Percentiles rank a stretch among this genome's conserved stretches.
Evolutionary conservation across 1,140 invertebrate species (phyloP).

Genomic region (Zeugodacus cucurbitae): DNA sequence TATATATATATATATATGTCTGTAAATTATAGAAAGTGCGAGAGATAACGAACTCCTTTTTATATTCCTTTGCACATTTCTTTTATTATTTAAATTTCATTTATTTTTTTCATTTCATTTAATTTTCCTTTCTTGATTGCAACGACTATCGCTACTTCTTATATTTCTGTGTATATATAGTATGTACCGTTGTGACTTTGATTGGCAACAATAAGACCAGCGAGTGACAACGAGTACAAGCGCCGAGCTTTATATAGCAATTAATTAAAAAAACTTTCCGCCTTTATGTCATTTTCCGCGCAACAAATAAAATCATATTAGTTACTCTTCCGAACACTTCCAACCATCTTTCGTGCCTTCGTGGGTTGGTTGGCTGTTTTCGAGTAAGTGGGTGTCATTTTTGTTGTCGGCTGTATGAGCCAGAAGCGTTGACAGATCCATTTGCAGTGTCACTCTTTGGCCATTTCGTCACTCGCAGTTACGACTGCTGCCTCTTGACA

Average conservation of each 20-base stretch:
- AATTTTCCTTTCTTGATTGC: not conserved
- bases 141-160: not conserved
- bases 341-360: not conserved
- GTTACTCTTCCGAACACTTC: not conserved
- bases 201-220: not conserved
- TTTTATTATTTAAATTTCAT: not conserved
- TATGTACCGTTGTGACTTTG: not conserved
- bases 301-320: constrained; percentile 3
- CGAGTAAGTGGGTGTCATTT: not conserved
- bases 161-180: too few species aligned
- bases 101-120: not conserved
- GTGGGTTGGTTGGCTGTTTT: too few species aligned
- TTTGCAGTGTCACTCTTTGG: constrained; percentile 8
- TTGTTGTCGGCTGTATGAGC: not conserved
- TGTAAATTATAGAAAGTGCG: too few species aligned
- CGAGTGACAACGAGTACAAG: not conserved
- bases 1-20: too few species aligned
- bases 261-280: constrained; percentile 14
- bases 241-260: not conserved
- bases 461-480: not conserved
- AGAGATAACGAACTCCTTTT: not conserved
- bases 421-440: not conserved
- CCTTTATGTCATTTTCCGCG: constrained; percentile 12
- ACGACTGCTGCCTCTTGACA: not conserved
- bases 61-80: too few species aligned